Evolutionary conservation across 2,888 invertebrate genomes (phyloP).

Genomic region (Melangyna quadrimaculata): DNA sequence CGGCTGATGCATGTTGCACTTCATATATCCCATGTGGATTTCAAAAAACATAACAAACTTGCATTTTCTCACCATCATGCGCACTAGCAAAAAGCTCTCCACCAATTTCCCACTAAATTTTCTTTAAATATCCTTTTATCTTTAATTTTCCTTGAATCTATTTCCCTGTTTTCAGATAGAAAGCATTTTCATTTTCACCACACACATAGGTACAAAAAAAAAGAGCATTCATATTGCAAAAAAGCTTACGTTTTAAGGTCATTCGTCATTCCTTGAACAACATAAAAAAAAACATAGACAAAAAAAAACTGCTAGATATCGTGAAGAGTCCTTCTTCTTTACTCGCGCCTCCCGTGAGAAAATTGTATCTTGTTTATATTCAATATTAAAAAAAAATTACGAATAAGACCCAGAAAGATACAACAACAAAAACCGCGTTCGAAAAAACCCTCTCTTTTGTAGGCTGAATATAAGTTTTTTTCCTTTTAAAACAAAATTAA

Average conservation of each 20-base stretch:
- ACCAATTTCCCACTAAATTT: slow-evolving; percentile 54
- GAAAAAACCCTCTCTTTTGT: background rate
- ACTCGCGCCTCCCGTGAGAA: slow-evolving; percentile 12
- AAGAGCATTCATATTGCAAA: slow-evolving; percentile 38
- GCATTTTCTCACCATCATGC: slow-evolving; percentile 32
- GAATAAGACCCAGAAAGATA: background rate
- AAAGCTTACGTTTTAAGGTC: slow-evolving; percentile 61
- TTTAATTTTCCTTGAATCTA: background rate
- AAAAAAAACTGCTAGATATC: background rate
- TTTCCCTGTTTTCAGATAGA: background rate
- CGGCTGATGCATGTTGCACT: slow-evolving; percentile 60
- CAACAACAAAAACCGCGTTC: background rate
- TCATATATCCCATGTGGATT: slow-evolving; percentile 56
- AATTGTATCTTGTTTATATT: slow-evolving; percentile 54
- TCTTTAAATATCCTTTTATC: slow-evolving; percentile 28
- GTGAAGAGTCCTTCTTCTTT: slow-evolving; percentile 28
- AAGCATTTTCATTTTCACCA: slow-evolving; percentile 7
- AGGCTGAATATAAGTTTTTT: slow-evolving; percentile 12
- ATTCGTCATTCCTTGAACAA: slow-evolving; percentile 44
- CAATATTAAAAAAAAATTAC: slow-evolving; percentile 46
- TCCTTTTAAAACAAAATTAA: background rate
- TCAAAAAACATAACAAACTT: background rate
- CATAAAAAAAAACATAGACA: background rate
- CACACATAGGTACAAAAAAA: background rate
- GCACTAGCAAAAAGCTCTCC: slow-evolving; percentile 41